A percentile compares a stretch with the other conserved stretches of the same genome.
Conservation (phyloP, 2,113 vertebrate species). For the Xiphophorus couchianus region DNA sequence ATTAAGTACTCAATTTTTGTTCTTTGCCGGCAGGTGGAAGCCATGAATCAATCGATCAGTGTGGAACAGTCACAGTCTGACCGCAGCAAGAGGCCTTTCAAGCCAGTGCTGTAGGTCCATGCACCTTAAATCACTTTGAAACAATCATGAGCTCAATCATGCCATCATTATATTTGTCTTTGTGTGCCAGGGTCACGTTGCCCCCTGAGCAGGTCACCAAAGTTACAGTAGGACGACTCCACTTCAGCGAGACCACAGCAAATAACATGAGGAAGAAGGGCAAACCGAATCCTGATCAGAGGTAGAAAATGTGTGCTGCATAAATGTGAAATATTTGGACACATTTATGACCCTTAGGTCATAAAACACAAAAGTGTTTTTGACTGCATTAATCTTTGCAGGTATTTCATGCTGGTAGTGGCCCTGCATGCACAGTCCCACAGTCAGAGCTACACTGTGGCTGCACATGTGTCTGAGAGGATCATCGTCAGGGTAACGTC, state of each 20-base stretch:
- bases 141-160: background rate
- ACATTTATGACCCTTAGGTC: too few relatives aligned
- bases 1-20: background rate
- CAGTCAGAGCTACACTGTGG: constrained; percentile 95
- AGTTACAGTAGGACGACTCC: constrained; percentile 94
- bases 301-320: constrained; percentile 73
- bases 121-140: background rate
- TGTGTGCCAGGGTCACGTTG: constrained; percentile 85
- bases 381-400: constrained; percentile 58
- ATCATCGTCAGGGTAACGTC: constrained; percentile 97
- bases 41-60: constrained; percentile 97
- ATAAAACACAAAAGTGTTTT: too few relatives aligned
- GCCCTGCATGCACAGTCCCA: constrained; percentile 94
- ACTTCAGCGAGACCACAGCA: constrained; percentile 98
- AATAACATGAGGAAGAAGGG: constrained; percentile 99
- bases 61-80: constrained; percentile 98
- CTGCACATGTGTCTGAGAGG: constrained; percentile 96
- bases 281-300: constrained; percentile 98
- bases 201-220: constrained; percentile 98
- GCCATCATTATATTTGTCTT: constrained; percentile 5
- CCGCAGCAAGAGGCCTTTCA: constrained; percentile 97
- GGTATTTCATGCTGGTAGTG: constrained; percentile 99
- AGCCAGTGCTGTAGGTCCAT: constrained; percentile 93
- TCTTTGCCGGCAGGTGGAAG: constrained; percentile 85
- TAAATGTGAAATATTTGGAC: background rate